Evolutionary conservation across 2,113 vertebrate genomes (phyloP).

Genomic region (Tautogolabrus adspersus): DNA sequence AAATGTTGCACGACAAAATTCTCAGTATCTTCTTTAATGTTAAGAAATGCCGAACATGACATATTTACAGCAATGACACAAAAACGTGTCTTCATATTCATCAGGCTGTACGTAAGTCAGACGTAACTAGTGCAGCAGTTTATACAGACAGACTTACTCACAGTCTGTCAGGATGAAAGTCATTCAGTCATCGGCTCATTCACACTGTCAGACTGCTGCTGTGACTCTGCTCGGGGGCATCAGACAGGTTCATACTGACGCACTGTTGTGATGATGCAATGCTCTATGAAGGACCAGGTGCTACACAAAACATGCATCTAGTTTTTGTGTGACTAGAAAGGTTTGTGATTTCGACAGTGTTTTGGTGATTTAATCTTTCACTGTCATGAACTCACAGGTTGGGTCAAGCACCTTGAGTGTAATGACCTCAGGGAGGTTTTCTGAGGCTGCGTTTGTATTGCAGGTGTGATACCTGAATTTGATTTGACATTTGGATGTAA

Average conservation of each 20-base stretch:
- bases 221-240: constrained; percentile 27
- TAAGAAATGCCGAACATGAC: not conserved
- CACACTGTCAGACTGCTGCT: not conserved
- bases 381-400: not conserved
- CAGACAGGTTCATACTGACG: constrained; percentile 21
- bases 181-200: constrained; percentile 8
- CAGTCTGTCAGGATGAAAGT: constrained; percentile 4
- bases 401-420: not conserved
- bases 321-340: constrained; percentile 1
- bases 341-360: too few species aligned
- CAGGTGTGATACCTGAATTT: constrained; percentile 39
- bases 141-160: constrained; percentile 18
- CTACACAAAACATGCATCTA: constrained; percentile 3
- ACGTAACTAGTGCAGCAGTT: not conserved
- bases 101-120: not conserved
- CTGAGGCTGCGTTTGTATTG: constrained; percentile 52
- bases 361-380: not conserved
- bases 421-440: constrained; percentile 2
- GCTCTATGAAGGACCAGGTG: constrained; percentile 22
- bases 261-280: constrained; percentile 38
- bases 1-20: too few species aligned
- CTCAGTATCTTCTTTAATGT: too few species aligned
- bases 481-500: constrained; percentile 33
- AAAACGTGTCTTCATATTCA: not conserved
- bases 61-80: not conserved